A percentile compares a stretch with the other conserved stretches of the same genome.
These are phyloP conservation scores for Catocala fraxini DNA, from an alignment of 2,888 invertebrate genomes.

Conservation along the genomic window DNA sequence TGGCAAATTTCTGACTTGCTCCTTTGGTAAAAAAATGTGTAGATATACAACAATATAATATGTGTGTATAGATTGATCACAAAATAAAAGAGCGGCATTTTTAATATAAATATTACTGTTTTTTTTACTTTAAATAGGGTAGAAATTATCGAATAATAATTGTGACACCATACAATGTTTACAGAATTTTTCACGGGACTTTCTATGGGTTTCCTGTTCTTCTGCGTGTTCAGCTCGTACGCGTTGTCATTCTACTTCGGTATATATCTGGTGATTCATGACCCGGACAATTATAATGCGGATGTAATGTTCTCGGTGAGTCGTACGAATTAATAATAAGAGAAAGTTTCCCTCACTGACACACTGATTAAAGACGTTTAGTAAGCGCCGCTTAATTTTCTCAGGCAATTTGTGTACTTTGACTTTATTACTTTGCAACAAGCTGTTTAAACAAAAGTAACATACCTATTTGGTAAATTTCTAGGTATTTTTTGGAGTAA, in stretches of 20 bases:
- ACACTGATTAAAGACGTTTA: too few species aligned
- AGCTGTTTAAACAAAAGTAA: background rate
- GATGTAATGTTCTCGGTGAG: constrained; percentile 90
- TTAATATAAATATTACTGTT: too few species aligned
- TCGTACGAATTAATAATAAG: constrained; percentile 24
- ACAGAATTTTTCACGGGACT: constrained; percentile 88
- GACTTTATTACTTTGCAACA: too few species aligned
- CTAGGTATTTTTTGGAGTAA: constrained; percentile 86
- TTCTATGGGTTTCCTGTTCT: constrained; percentile 90
- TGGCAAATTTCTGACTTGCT: too few species aligned
- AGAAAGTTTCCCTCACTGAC: too few species aligned
- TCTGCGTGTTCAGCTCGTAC: constrained; percentile 91
- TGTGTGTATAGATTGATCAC: too few species aligned
- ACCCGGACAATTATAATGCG: constrained; percentile 86
- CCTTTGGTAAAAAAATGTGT: too few species aligned
- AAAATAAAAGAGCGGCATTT: too few species aligned
- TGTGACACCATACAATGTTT: constrained; percentile 11
- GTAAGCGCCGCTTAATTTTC: background rate
- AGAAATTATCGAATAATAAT: too few species aligned
- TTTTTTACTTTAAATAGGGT: too few species aligned
- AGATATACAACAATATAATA: too few species aligned
- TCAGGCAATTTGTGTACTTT: background rate
- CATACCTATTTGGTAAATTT: constrained; percentile 23
- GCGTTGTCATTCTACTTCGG: constrained; percentile 94
- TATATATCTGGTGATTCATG: constrained; percentile 88